Evolutionary conservation across 1,140 invertebrate genomes (phyloP), one percentile per base, ranked within the genome.

Genomic region (Sitobion miscanthi): DNA sequence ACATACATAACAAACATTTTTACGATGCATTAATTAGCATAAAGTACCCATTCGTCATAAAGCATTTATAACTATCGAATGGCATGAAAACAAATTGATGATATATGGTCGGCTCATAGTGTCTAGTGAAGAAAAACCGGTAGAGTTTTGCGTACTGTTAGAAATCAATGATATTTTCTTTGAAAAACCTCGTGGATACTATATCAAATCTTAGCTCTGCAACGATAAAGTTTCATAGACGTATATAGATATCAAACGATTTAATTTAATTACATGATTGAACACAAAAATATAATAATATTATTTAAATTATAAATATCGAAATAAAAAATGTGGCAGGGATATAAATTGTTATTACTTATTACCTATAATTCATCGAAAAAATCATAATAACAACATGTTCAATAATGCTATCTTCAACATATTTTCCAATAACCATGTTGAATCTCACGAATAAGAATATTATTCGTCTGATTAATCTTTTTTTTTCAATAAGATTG

Each of bases 11-110:
- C 45, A 85, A 85, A 86, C 85, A 47, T 86, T 86, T 47, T 86
- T 86, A 47, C 85, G 38, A n/a, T 86, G 30, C 85, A 86, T 47
- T 42, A 86, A 86, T 86, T 49, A 86, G 49, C 85, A 47, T 86
- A n/a, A 86, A 86, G 42, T 47, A 86, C 45, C 45, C 9, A 30
- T 86, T 47, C 6, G 45, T 47, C 14, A 77, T n/a, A 17, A n/a
- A 30, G 45, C 30, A 42, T 86, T 86, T 49, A 86, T 47, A 47
- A 86, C 45, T 47, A 25, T n/a, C 11, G 23, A 45, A 86, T 47
- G 42, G 6, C 85, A 86, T 86, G 85, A 86, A 86, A 86, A 86
- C 85, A 20, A 86, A 86, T 86, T 47, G 45, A 47, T 86, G 20
- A 52, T 52, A 52, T 54, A 49, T 7, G 3, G 85, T 47, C 47